phyloP scores from a whole-genome alignment of 2,113 vertebrate species.

The Phasianus colchicus region DNA sequence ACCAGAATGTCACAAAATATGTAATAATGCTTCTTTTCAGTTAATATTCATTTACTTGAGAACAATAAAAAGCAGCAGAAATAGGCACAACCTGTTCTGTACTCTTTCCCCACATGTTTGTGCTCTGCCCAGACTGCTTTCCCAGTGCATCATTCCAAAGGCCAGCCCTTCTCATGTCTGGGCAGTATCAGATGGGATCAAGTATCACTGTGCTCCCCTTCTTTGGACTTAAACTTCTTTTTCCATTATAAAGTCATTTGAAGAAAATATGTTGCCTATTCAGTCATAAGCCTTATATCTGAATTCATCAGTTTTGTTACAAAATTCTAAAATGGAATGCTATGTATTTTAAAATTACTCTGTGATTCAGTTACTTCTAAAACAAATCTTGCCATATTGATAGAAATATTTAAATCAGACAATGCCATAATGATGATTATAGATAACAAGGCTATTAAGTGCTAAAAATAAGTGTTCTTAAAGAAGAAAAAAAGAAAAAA shows the following conservation, averaged over 20 bases:
- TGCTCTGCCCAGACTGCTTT: conserved; percentile 26
- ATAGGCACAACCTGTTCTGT: conserved; percentile 65
- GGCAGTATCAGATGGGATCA: neutral
- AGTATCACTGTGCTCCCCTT: neutral
- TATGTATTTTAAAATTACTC: neutral
- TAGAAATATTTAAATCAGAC: conserved; percentile 17
- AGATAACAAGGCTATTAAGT: neutral
- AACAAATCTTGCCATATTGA: neutral
- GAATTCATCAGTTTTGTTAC: neutral
- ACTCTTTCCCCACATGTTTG: neutral
- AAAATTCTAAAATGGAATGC: conserved; percentile 18
- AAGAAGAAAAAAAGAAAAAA: neutral
- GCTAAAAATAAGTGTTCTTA: neutral
- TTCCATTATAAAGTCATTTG: conserved; percentile 8
- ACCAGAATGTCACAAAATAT: conserved; percentile 70
- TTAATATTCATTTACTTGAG: conserved; percentile 76
- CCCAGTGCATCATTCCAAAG: neutral
- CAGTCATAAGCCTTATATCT: conserved; percentile 22
- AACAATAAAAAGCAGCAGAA: conserved; percentile 69
- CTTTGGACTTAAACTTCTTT: neutral
- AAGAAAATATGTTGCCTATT: neutral
- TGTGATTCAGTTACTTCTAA: neutral
- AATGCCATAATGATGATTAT: neutral
- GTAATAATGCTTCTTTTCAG: conserved; percentile 72
- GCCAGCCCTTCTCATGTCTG: neutral